Conservation (phyloP, 1,140 invertebrate species). For the Arion vulgaris region DNA sequence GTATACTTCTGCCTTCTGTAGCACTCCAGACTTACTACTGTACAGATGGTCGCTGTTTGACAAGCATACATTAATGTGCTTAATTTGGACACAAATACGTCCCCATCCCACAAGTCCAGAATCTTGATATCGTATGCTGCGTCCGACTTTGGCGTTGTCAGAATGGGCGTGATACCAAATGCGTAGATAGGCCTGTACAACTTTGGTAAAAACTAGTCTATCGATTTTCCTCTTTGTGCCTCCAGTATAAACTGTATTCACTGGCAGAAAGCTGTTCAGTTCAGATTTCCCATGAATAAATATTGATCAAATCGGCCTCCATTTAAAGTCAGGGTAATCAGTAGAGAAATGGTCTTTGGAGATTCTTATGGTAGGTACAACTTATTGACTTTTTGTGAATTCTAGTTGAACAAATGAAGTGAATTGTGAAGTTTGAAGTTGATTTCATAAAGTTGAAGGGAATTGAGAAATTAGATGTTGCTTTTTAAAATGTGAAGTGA, state of each 20-base stretch:
- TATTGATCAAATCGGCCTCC: constrained; percentile 4
- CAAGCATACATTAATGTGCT: no score
- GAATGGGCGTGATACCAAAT: not conserved
- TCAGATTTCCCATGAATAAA: constrained; percentile 5
- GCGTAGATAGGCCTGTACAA: not conserved
- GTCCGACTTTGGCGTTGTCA: not conserved
- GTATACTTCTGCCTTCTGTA: not conserved
- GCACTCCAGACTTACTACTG: not conserved
- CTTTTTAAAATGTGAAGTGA: no score
- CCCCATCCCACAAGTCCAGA: not conserved
- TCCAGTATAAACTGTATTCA: constrained; percentile 2
- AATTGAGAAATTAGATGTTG: no score
- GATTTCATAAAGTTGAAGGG: no score
- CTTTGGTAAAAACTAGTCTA: constrained; percentile 14
- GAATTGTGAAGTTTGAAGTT: not conserved
- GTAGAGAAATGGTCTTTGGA: not conserved
- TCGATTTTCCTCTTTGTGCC: constrained; percentile 8
- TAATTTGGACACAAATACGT: not conserved
- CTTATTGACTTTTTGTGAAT: not conserved
- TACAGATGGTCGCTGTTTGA: no score
- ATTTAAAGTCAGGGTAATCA: constrained; percentile 1
- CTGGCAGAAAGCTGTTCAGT: constrained; percentile 4
- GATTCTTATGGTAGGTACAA: not conserved
- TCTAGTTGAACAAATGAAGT: not conserved
- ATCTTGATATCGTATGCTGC: not conserved